Evolutionary conservation across 2,113 vertebrate genomes (phyloP), one percentile per base, ranked within the genome.

Genomic region (Cranoglanis bouderius): DNA sequence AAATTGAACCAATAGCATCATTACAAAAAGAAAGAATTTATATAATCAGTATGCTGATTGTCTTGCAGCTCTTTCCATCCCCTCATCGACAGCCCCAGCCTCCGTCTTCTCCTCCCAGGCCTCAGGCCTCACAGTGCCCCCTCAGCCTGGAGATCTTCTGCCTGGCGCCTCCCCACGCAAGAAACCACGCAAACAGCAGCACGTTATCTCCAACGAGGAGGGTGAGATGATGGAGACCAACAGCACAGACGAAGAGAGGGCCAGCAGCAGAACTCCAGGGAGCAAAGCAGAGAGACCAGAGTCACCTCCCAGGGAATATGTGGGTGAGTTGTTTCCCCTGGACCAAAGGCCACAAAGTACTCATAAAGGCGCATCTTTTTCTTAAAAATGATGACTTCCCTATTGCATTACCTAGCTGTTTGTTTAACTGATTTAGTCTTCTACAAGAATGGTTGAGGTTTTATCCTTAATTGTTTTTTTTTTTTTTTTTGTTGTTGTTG

Each of bases 151-250:
- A 8, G 98, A 99, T 90, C 94, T 99, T 83, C 96, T 97, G 35
- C 97, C 97, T 0, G 98, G 98, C 87, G 98, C 98, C 83, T 99
- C 98, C 0, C 98, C 98, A 0, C 96, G 98, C 89, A 99, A 99
- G 92, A 99, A 99, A 89, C 98, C 98, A 57, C 97, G 98, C 78
- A 99, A 99, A 92, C 98, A 99, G 93, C 98, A 99, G 93, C 98
- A 99, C 0, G 95, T 99, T 57, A 99, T 99, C 92, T 99, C 98
- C 24, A 99, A 98, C 0, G 98, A 99, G 93, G 98, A 99, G 92
- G 98, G 97, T 0, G 98, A 99, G 88, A 99, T 99, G 98, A 97
- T 99, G 95, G 98, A 99, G 94, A 97, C 98, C 14, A 99, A 99
- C 93, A 99, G 98, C 94, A 99, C 98, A 0, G 98, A 99, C 2